Evolutionary conservation across 2,113 vertebrate species (phyloP).

Genomic region (Sylvietta virens): DNA sequence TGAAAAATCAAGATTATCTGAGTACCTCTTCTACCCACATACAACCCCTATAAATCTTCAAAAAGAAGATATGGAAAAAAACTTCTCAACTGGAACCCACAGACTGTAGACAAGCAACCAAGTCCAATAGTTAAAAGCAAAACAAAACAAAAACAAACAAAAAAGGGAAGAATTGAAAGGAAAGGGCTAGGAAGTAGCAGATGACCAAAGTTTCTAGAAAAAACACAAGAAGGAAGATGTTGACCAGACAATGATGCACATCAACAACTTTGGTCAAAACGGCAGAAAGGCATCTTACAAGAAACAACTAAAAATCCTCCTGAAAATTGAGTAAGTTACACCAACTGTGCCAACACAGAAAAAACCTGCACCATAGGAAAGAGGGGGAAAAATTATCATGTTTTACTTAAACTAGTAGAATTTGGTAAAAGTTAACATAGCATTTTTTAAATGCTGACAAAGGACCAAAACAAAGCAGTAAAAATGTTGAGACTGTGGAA

Average conservation of each 20-base stretch:
- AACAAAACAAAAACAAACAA: too few relatives aligned
- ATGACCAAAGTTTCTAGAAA: not conserved
- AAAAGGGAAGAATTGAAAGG: not conserved
- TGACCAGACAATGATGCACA: not conserved
- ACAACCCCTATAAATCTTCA: not conserved
- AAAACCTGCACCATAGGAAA: not conserved
- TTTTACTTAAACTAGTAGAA: not conserved
- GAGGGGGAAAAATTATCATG: accelerated
- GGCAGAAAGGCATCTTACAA: not conserved
- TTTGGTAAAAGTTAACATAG: not conserved
- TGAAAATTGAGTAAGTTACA: not conserved
- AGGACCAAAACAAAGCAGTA: not conserved
- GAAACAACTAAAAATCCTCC: not conserved
- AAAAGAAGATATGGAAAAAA: not conserved
- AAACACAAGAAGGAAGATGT: not conserved
- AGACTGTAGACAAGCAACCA: not conserved
- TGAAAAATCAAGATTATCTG: not conserved
- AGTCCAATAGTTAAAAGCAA: not conserved
- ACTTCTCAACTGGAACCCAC: not conserved
- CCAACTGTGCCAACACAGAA: not conserved
- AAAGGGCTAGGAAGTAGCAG: not conserved
- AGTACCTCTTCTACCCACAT: not conserved
- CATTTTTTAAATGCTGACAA: not conserved
- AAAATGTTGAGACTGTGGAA: not conserved
- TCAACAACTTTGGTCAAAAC: not conserved